Evolutionary conservation across 1,140 invertebrate species (phyloP).

Genomic region (Drosophila burlai): DNA sequence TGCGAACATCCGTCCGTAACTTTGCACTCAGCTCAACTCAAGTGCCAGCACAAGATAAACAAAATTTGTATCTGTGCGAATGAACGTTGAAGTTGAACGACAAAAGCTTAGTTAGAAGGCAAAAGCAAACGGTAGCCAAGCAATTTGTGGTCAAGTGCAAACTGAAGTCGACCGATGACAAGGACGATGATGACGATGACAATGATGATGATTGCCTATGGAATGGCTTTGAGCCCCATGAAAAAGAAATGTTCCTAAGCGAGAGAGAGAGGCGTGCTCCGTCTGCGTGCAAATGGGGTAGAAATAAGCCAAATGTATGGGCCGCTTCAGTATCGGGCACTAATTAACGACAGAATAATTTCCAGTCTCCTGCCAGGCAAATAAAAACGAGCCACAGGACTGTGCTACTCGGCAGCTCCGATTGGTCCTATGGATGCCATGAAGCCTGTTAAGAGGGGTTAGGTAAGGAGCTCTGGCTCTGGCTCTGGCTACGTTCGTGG

Average conservation of each 20-base stretch:
- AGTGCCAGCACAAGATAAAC: constrained; percentile 74
- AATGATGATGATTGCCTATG: constrained; percentile 9
- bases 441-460: not conserved
- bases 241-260: constrained; percentile 44
- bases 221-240: constrained; percentile 8
- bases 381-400: constrained; percentile 48
- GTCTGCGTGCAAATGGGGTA: constrained; percentile 70
- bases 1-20: constrained; percentile 35
- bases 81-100: constrained; percentile 41
- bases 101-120: constrained; percentile 72
- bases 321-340: constrained; percentile 56
- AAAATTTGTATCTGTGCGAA: constrained; percentile 55
- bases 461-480: not conserved
- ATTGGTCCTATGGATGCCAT: constrained; percentile 6
- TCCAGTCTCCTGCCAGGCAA: constrained; percentile 53
- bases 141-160: constrained; percentile 76
- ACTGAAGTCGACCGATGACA: constrained; percentile 54
- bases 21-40: constrained; percentile 63
- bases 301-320: constrained; percentile 75
- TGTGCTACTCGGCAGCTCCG: not conserved
- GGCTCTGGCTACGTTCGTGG: constrained; percentile 24
- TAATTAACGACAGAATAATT: constrained; percentile 83
- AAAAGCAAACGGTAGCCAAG: constrained; percentile 74
- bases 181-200: constrained; percentile 16
- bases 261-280: constrained; percentile 37